phyloP scores from a whole-genome alignment of 2,113 vertebrate species.

The Atherinomorus stipes region DNA sequence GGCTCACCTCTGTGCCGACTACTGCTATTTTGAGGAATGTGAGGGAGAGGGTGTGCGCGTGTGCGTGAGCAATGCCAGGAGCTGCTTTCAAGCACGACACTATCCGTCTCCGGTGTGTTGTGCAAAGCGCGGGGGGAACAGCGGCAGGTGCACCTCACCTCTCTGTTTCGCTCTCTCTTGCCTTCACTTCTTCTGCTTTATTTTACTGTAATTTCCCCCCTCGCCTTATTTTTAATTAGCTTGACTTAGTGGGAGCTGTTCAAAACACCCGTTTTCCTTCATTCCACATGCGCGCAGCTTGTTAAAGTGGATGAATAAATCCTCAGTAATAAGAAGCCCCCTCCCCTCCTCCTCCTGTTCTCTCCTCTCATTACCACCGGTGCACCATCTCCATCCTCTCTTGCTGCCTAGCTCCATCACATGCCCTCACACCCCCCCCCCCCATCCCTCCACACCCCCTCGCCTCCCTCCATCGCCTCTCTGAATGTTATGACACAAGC shows the following conservation, averaged over 20 bases:
- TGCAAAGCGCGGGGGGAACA: constrained; percentile 50
- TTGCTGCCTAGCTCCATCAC: constrained; percentile 24
- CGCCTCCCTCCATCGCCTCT: constrained; percentile 20
- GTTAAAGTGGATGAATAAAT: constrained; percentile 59
- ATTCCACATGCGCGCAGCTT: constrained; percentile 41
- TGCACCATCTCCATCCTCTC: constrained; percentile 13
- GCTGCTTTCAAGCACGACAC: constrained; percentile 17
- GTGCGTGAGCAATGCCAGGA: constrained; percentile 5
- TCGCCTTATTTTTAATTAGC: constrained; percentile 50
- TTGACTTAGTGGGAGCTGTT: constrained; percentile 38
- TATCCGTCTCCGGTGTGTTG: constrained; percentile 34
- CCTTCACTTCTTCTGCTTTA: neutral
- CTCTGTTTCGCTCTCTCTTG: neutral
- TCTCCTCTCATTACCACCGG: constrained; percentile 35
- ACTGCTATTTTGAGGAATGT: constrained; percentile 64
- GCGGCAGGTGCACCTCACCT: constrained; percentile 71
- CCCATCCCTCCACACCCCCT: too few relatives aligned
- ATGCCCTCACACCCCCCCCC: too few relatives aligned
- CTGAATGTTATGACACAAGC: constrained; percentile 64
- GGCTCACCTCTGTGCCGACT: constrained; percentile 47
- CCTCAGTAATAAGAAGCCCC: constrained; percentile 7
- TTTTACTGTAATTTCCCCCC: constrained; percentile 12
- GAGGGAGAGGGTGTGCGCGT: constrained; percentile 13
- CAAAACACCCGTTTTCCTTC: constrained; percentile 18
- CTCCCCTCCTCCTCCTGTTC: neutral